Conservation (phyloP, 2,888 invertebrate species). For the Ennomos erosarius region DNA sequence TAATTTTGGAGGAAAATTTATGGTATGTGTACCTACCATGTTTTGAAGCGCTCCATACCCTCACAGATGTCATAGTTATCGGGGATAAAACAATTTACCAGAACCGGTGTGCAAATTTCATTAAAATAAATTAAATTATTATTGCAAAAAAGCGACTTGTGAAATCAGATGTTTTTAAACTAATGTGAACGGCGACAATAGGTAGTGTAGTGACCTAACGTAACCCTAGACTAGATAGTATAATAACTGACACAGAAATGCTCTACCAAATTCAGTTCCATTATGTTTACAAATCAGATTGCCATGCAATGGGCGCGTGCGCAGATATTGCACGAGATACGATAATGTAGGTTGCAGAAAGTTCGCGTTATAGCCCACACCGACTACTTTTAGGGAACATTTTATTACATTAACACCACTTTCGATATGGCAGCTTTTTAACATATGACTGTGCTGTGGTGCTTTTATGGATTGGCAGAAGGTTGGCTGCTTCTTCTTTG, state of each 20-base stretch:
- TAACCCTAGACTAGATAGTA: too few relatives aligned
- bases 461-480: slow-evolving; percentile 2
- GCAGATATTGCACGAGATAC: slow-evolving; percentile 54
- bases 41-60: too few relatives aligned
- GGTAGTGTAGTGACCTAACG: too few relatives aligned
- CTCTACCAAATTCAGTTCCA: slow-evolving; percentile 11
- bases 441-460: slow-evolving; percentile 5
- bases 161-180: too few relatives aligned
- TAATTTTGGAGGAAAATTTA: too few relatives aligned
- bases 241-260: not conserved
- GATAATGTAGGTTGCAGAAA: slow-evolving; percentile 57
- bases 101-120: too few relatives aligned
- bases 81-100: too few relatives aligned
- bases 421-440: slow-evolving; percentile 9
- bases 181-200: too few relatives aligned
- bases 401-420: slow-evolving; percentile 31
- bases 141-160: too few relatives aligned
- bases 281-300: slow-evolving; percentile 30
- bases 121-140: too few relatives aligned
- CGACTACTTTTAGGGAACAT: slow-evolving; percentile 43
- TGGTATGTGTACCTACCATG: too few relatives aligned
- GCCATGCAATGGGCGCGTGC: slow-evolving; percentile 35
- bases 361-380: slow-evolving; percentile 47
- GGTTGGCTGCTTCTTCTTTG: not conserved
- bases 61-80: too few relatives aligned